phyloP scores from a whole-genome alignment of 2,113 vertebrate species.

The Hipposideros armiger region DNA sequence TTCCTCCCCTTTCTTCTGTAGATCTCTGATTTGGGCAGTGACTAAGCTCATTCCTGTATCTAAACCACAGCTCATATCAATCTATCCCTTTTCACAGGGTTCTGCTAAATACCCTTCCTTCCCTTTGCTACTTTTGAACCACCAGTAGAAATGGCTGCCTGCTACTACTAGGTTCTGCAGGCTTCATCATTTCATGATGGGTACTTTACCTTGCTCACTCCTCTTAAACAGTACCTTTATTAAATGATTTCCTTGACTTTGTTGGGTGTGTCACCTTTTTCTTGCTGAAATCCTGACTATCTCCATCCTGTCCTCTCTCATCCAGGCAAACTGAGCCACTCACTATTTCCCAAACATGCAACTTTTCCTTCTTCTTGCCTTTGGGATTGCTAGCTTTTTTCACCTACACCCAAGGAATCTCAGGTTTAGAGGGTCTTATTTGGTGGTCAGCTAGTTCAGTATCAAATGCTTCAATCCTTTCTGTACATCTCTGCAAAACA shows the following conservation, averaged over 20 bases:
- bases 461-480: background rate
- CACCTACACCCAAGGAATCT: background rate
- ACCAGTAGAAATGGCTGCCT: rapidly evolving
- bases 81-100: background rate
- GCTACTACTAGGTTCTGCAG: background rate
- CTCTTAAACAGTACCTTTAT: background rate
- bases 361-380: background rate
- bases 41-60: background rate
- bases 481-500: background rate
- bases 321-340: background rate
- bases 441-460: background rate
- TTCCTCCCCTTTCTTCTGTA: background rate
- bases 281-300: background rate
- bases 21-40: background rate
- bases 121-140: background rate
- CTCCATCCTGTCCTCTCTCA: background rate
- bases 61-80: background rate
- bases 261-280: background rate
- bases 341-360: background rate
- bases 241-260: background rate
- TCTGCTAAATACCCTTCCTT: background rate
- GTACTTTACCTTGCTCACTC: background rate
- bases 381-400: background rate
- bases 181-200: background rate
- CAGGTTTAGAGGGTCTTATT: background rate